phyloP scores from a whole-genome alignment of 92 coral and sea anemone species.

The Zoanthus sansibaricus region DNA sequence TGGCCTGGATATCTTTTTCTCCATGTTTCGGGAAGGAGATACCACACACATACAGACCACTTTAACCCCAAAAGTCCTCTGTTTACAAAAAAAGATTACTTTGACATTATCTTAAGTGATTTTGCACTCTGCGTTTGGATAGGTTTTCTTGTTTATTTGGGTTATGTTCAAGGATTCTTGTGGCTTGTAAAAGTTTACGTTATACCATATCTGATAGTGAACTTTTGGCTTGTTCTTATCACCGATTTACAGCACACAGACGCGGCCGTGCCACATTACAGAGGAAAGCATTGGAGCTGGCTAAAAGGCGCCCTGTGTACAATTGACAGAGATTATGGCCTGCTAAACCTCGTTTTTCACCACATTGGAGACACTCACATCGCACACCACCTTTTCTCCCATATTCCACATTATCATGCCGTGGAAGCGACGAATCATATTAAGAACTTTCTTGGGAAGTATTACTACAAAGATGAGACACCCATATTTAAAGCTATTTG shows the following conservation, averaged over 20 bases:
- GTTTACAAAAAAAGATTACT: slow-evolving; percentile 59
- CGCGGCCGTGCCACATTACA: slow-evolving; percentile 69
- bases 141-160: slow-evolving; percentile 58
- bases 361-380: slow-evolving; percentile 74
- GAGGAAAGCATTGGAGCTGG: slow-evolving; percentile 71
- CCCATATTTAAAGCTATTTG: slow-evolving; percentile 69
- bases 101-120: slow-evolving; percentile 65
- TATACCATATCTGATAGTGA: slow-evolving; percentile 67
- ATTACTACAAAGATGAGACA: slow-evolving; percentile 61
- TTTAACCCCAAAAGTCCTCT: slow-evolving; percentile 72
- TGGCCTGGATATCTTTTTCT: slow-evolving; percentile 64
- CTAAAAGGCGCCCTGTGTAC: slow-evolving; percentile 75
- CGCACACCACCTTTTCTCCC: slow-evolving; percentile 67
- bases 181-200: slow-evolving; percentile 67
- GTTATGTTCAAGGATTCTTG: slow-evolving; percentile 37
- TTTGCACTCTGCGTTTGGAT: slow-evolving; percentile 66
- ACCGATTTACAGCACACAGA: slow-evolving; percentile 73
- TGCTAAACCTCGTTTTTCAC: slow-evolving; percentile 68
- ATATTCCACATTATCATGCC: slow-evolving; percentile 73
- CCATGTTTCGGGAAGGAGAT: slow-evolving; percentile 62
- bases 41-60: slow-evolving; percentile 72
- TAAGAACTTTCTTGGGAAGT: slow-evolving; percentile 59
- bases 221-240: slow-evolving; percentile 72
- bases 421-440: slow-evolving; percentile 63
- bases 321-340: slow-evolving; percentile 68